These are phyloP conservation scores for Hemicentrotus pulcherrimus DNA, from an alignment of 35 echinoderm and acorn worm species.

Conservation along the genomic window DNA sequence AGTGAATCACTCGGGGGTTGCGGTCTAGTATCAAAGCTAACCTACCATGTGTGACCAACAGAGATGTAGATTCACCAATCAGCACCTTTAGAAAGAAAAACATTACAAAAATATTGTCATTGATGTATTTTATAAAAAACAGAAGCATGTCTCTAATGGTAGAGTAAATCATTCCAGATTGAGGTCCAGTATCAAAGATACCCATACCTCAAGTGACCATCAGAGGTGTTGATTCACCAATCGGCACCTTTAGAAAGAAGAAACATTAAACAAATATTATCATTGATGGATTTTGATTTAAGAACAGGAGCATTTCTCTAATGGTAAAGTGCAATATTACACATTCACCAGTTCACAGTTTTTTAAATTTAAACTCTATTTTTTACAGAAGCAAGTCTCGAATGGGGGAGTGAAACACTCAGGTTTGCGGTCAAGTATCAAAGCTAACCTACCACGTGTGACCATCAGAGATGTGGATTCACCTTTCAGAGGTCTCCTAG, in stretches of 20 bases:
- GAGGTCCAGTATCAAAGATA: too few relatives aligned
- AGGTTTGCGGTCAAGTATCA: conserved; percentile 70
- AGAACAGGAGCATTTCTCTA: too few relatives aligned
- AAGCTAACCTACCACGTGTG: conserved; percentile 69
- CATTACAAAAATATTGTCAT: too few relatives aligned
- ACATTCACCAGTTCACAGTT: not conserved
- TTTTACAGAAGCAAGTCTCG: conserved; percentile 35
- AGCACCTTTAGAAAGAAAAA: not conserved
- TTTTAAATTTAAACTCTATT: not conserved
- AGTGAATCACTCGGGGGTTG: conserved; percentile 56
- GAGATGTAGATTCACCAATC: conserved; percentile 81
- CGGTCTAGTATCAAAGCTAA: conserved; percentile 77
- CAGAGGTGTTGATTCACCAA: too few relatives aligned
- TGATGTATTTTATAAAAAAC: too few relatives aligned
- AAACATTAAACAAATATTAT: too few relatives aligned
- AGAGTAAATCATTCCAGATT: too few relatives aligned
- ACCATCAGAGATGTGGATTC: conserved; percentile 69
- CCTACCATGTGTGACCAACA: conserved; percentile 58
- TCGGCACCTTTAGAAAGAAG: too few relatives aligned
- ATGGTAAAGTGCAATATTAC: too few relatives aligned
- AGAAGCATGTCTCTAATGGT: too few relatives aligned
- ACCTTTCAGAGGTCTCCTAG: conserved; percentile 87
- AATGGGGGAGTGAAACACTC: conserved; percentile 67
- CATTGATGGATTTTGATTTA: too few relatives aligned
- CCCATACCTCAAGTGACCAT: too few relatives aligned